These are phyloP conservation scores for Troglohyphantes excavatus DNA, from an alignment of 2,888 invertebrate genomes.

Conservation along the genomic window DNA sequence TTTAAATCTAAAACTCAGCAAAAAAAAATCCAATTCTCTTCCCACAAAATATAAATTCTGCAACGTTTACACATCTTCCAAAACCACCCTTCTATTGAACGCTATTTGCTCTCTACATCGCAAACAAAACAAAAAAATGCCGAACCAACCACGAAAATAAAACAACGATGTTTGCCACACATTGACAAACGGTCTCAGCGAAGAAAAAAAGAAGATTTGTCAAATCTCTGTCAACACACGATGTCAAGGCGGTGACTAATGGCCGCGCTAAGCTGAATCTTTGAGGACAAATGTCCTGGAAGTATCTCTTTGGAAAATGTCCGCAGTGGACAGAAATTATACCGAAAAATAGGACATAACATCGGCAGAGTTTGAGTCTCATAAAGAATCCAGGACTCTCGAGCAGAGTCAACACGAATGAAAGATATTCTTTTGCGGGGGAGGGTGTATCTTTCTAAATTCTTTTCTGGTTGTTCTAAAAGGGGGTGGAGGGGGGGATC, in stretches of 20 bases:
- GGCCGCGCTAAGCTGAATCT: slow-evolving; percentile 53
- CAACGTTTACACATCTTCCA: neutral
- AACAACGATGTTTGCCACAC: slow-evolving; percentile 17
- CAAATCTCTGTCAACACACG: slow-evolving; percentile 61
- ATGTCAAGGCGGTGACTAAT: slow-evolving; percentile 55
- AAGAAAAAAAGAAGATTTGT: slow-evolving; percentile 60
- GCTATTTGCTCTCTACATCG: no score
- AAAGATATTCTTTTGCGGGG: no score
- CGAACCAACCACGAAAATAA: neutral
- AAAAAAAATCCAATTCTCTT: neutral
- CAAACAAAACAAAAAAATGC: neutral
- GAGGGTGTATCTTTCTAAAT: slow-evolving; percentile 2
- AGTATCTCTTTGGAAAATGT: slow-evolving; percentile 25
- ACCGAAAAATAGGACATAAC: slow-evolving; percentile 46
- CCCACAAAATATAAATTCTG: neutral
- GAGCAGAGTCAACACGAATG: slow-evolving; percentile 17
- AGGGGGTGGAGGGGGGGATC: slow-evolving; percentile 10
- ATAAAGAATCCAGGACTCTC: slow-evolving; percentile 11
- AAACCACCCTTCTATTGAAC: no score
- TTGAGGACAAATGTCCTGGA: slow-evolving; percentile 50
- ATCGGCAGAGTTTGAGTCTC: slow-evolving; percentile 3
- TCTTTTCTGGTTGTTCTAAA: slow-evolving; percentile 12
- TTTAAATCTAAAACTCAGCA: neutral
- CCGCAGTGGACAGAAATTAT: slow-evolving; percentile 47
- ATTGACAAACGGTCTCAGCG: slow-evolving; percentile 46